Percentiles rank a stretch among this genome's conserved stretches.
Conservation (phyloP, 2,888 invertebrate species). For the Pantelozetes paolii region DNA sequence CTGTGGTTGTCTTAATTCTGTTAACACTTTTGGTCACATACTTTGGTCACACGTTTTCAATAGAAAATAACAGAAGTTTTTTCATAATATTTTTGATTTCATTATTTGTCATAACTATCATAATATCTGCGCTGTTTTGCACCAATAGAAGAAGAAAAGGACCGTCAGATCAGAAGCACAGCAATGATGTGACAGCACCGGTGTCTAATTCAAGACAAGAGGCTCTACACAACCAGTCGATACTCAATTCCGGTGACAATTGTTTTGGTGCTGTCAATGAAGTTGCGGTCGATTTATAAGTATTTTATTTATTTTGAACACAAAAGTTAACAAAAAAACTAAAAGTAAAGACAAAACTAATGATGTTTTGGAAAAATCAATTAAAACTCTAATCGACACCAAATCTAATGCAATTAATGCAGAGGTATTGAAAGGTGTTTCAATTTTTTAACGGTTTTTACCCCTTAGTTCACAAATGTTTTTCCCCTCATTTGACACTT, state of each 20-base stretch:
- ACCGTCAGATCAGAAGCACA: not conserved
- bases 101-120: not conserved
- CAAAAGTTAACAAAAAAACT: not conserved
- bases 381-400: too few species aligned
- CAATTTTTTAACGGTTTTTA: too few species aligned
- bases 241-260: not conserved
- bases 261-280: not conserved
- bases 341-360: not conserved
- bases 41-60: slow-evolving; percentile 14
- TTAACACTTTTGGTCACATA: slow-evolving; percentile 31
- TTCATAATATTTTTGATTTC: slow-evolving; percentile 25
- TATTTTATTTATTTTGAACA: not conserved
- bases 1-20: slow-evolving; percentile 22
- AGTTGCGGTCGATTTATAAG: not conserved
- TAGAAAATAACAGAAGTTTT: not conserved
- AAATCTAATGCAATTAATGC: too few species aligned
- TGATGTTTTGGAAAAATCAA: too few species aligned
- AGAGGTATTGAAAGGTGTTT: too few species aligned
- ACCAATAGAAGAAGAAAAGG: slow-evolving; percentile 11
- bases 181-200: not conserved
- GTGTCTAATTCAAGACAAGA: not conserved
- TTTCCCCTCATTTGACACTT: too few species aligned
- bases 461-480: too few species aligned
- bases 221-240: not conserved
- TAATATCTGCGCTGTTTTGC: slow-evolving; percentile 14